Conservation (phyloP, 2,888 invertebrate species). For the Acrobasis consociella region DNA sequence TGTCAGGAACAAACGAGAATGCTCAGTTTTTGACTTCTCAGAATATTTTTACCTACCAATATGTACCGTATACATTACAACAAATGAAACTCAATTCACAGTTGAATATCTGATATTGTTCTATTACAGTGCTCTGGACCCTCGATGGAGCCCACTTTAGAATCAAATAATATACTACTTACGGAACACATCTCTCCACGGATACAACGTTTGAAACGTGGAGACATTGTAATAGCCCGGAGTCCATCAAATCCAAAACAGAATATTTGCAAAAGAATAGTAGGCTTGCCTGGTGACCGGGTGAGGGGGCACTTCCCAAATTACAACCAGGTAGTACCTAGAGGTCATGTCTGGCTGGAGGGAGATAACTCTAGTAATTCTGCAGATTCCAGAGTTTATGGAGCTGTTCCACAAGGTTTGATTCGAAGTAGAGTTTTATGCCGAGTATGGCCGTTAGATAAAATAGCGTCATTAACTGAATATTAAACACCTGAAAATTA, state of each 20-base stretch:
- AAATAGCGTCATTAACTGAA: constrained; percentile 64
- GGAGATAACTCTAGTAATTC: constrained; percentile 94
- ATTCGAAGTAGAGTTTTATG: constrained; percentile 91
- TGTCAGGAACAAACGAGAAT: too few species aligned
- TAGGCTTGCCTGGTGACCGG: constrained; percentile 89
- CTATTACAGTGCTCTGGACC: constrained; percentile 91
- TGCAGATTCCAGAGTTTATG: constrained; percentile 93
- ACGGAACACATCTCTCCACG: constrained; percentile 90
- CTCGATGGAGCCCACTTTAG: constrained; percentile 96
- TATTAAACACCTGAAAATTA: constrained; percentile 33
- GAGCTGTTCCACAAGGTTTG: constrained; percentile 93
- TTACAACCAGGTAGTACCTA: constrained; percentile 85
- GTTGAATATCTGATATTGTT: constrained; percentile 23
- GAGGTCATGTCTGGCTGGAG: constrained; percentile 95
- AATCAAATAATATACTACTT: constrained; percentile 90
- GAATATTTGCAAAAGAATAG: constrained; percentile 93
- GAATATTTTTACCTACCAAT: too few species aligned
- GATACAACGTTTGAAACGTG: constrained; percentile 84
- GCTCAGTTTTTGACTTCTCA: too few species aligned
- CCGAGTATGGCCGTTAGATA: constrained; percentile 88
- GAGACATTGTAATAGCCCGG: constrained; percentile 93
- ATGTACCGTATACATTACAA: too few species aligned
- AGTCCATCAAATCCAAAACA: constrained; percentile 91
- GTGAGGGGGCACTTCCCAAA: constrained; percentile 69
- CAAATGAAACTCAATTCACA: too few species aligned